Base-by-base conservation (phyloP, 2,797 vertebrate species). In the Spondyliosoma cantharus region DNA sequence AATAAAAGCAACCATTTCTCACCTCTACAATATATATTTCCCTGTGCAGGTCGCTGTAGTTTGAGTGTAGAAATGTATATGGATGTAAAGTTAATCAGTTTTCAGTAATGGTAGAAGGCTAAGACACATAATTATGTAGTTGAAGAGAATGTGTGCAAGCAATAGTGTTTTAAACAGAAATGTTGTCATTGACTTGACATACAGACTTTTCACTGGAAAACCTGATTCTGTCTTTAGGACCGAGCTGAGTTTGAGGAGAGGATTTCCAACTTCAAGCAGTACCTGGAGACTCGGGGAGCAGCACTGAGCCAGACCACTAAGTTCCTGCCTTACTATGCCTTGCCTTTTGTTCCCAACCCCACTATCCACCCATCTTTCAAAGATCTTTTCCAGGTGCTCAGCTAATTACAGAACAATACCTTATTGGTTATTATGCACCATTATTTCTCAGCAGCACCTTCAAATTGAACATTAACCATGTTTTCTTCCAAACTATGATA, bases 311-410 rank as follows among this genome's bases (percentile, higher is more conserved):
- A 99, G 91, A 96, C 96, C 57, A 93, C 97, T 0, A 97, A 98
- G 90, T 98, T 99, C 85, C 95, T 99, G 79, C 96, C 97, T 4
- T 99, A 96, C 87, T 99, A 98, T 1, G 98, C 97, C 57, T 95
- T 99, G 76, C 97, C 98, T 11, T 99, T 98, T 53, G 97, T 99
- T 64, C 96, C 97, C 0, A 97, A 97, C 71, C 98, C 97, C 7
- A 83, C 87, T 22, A 89, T 92, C 2, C 98, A 99, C 67, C 97
- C 97, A 0, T 97, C 97, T 0, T 99, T 99, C 92, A 96, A 96
- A 91, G 95, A 96, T 48, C 96, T 99, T 85, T 99, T 99, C 89
- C 95, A 98, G 95, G 97, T 96, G 42, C 37, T 27, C 32, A 53
- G 16, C 19, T 53, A 22, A 63, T 66, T 68, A 37, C 48, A 2